phyloP scores from a whole-genome alignment of 1,140 invertebrate genomes.

The Drosophila equinoxialis region DNA sequence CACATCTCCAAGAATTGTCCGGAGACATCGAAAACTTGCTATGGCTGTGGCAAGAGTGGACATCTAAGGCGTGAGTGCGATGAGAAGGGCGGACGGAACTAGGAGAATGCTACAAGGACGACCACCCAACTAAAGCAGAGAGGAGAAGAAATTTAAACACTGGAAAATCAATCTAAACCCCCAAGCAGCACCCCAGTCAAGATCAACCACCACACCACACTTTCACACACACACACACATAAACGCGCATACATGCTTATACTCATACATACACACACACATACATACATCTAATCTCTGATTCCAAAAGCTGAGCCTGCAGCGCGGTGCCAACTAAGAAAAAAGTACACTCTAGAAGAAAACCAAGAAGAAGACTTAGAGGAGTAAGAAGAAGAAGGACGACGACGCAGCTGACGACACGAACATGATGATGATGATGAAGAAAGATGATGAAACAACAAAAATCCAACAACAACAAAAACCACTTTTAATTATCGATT shows the following conservation, averaged over 20 bases:
- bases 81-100: slow-evolving; percentile 85
- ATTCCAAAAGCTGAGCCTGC: slow-evolving; percentile 78
- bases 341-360: slow-evolving; percentile 32
- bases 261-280: slow-evolving; percentile 24
- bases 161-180: slow-evolving; percentile 45
- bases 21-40: slow-evolving; percentile 92
- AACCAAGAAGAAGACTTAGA: slow-evolving; percentile 25
- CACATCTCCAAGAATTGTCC: slow-evolving; percentile 95
- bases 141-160: slow-evolving; percentile 60
- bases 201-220: slow-evolving; percentile 53
- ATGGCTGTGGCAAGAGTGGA: slow-evolving; percentile 93
- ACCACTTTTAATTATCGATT: slow-evolving; percentile 29
- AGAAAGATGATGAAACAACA: slow-evolving; percentile 45
- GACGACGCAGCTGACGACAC: slow-evolving; percentile 12
- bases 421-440: slow-evolving; percentile 32
- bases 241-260: slow-evolving; percentile 23
- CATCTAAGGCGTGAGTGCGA: slow-evolving; percentile 96
- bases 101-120: slow-evolving; percentile 36
- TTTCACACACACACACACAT: slow-evolving; percentile 21
- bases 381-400: slow-evolving; percentile 38
- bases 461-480: slow-evolving; percentile 33
- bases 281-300: slow-evolving; percentile 68
- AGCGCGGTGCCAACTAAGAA: slow-evolving; percentile 62
- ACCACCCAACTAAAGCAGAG: slow-evolving; percentile 40
- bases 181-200: slow-evolving; percentile 68